Base-by-base conservation (phyloP, 2,888 invertebrate genomes). In the Xanthia togata region DNA sequence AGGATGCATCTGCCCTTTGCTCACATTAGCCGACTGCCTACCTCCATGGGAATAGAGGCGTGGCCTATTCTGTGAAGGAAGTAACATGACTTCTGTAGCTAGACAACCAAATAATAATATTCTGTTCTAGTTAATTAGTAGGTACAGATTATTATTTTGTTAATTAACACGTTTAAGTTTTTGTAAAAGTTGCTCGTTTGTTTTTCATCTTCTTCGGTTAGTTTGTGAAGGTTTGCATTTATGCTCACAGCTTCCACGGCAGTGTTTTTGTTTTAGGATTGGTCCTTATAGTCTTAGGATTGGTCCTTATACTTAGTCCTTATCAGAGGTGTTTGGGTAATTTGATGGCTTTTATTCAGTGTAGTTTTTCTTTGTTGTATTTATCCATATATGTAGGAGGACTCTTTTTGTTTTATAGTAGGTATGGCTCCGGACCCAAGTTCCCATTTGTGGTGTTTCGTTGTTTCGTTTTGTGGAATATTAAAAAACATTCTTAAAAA, bases 1-100 rank as follows among this genome's bases (percentile, higher is more conserved):
- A 77, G 79, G 79, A 68, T 82, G 79, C 77, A 82, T 82, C 77
- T 82, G 67, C 68, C 79, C 77, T 79, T 63, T 44, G 20, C 65
- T 76, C 72, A 79, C 63, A 69, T 73, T 65, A 73, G 81, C 87
- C 89, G 89, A 87, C 87, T 90, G 75, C 77, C 44, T 70, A 31
- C 65, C 65, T 82, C 70, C 59, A 63, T 71, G 57, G 76, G 64
- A 65, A 70, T 77, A 72, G 64, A 60, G 80, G 80, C 80, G 80
- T 80, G 80, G 80, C 80, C 60, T 80, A 83, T 50, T 50, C 79
- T n/a, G 78, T 23, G 60, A 31, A 78, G 55, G 53, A 79, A 78
- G 59, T 50, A 35, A 67, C 35, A 9, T 38, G 23, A 17, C 72
- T 68, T 72, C 14, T 35, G 20, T 82, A 5, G 23, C 35, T 9